Evolutionary conservation across 2,888 invertebrate species (phyloP).

Genomic region (Mesochorus sp.): DNA sequence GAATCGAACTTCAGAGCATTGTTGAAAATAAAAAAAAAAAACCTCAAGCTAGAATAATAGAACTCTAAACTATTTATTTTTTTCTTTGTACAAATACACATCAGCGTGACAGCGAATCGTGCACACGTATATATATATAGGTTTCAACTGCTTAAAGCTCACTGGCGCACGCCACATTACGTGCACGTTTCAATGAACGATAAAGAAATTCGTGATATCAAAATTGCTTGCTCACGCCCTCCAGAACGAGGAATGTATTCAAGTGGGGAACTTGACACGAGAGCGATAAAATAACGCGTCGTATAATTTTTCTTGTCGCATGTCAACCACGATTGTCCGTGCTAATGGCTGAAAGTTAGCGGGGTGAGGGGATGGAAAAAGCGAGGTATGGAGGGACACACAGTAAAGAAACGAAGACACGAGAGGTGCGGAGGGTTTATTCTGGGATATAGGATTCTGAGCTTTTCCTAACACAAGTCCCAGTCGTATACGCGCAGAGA

Average conservation of each 20-base stretch:
- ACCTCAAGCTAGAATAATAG: no score
- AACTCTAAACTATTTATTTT: no score
- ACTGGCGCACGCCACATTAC: no score
- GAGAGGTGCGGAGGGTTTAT: not conserved
- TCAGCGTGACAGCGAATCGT: no score
- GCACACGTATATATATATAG: no score
- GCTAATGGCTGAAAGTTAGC: not conserved
- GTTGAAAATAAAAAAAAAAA: no score
- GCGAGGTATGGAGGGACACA: no score
- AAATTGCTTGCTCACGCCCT: conserved; percentile 27
- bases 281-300: conserved; percentile 58
- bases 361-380: not conserved
- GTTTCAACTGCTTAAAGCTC: no score
- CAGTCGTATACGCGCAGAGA: no score
- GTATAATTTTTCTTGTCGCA: conserved; percentile 63
- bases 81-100: no score
- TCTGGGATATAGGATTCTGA: not conserved
- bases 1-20: no score
- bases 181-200: no score
- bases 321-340: conserved; percentile 40
- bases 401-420: conserved; percentile 1
- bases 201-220: conserved; percentile 10
- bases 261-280: not conserved
- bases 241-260: not conserved
- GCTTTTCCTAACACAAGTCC: conserved; percentile 15